Base-by-base conservation (phyloP, 1,140 invertebrate species). In the Lanistes nyassanus region DNA sequence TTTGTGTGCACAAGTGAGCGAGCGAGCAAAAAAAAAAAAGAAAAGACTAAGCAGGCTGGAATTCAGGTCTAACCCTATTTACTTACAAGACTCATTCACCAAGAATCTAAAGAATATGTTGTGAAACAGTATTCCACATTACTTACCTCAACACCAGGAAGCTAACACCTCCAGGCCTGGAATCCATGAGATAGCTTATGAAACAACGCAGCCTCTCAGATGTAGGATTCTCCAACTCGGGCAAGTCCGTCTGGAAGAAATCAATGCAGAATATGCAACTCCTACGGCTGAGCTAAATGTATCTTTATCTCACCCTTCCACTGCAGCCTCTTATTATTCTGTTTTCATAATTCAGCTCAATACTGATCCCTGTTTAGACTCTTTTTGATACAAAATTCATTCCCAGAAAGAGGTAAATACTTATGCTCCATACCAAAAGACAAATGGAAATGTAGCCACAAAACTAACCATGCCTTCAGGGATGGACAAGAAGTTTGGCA, bases 141-240 rank as follows among this genome's bases (percentile, higher is more conserved):
- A 79, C 86, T 90, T 89, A 97, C 96, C 94, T 94, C 64, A 98
- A 93, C 62, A 98, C 91, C 86, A 95, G 92, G 71, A 98, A 88
- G 75, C 94, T 91, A 23, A 94, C 92, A 66, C 92, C 90, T 85
- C 93, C 94, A 0, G 97, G 94, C 85, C 96, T 93, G 75, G 94
- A 93, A 76, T 95, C 94, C 87, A 97, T 95, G 47, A 99, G 90
- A 89, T 93, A 92, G 79, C 93, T 92, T 56, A 99, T 90, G 89
- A 99, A 98, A 79, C 92, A 92, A 76, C 94, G 92, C 56, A 98
- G 88, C 81, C 92, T 90, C 85, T 94, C 92, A 82, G 94, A 97
- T 79, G 93, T 93, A 31, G 91, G 86, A 78, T 93, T 96, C 42
- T 95, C 93, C 60, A 97, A 82, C 77, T 93, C 92, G 23, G 97